phyloP scores from a whole-genome alignment of 2,888 invertebrate species.

The Cantharis nigra region DNA sequence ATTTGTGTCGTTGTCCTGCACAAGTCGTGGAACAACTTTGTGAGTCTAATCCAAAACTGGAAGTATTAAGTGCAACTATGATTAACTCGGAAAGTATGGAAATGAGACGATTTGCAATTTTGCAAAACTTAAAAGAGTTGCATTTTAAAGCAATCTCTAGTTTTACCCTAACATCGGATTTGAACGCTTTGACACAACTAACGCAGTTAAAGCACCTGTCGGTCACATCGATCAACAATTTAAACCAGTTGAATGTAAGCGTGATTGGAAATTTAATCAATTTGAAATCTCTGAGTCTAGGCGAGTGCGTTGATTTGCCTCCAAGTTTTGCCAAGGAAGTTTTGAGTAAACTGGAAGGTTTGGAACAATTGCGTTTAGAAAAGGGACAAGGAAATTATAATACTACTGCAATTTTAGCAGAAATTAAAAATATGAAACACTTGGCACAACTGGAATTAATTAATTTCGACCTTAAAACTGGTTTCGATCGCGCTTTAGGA shows the following conservation, averaged over 20 bases:
- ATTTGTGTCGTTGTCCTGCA: conserved; percentile 69
- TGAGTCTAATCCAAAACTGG: conserved; percentile 65
- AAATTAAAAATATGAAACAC: conserved; percentile 66
- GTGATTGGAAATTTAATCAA: conserved; percentile 64
- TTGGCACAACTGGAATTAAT: conserved; percentile 77
- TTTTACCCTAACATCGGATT: conserved; percentile 66
- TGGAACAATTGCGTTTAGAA: conserved; percentile 75
- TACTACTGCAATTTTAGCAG: conserved; percentile 68
- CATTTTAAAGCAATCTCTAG: conserved; percentile 74
- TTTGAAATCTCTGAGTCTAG: conserved; percentile 77
- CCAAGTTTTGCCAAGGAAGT: conserved; percentile 69
- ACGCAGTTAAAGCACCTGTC: conserved; percentile 68
- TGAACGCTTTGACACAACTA: conserved; percentile 66
- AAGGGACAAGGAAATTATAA: conserved; percentile 71
- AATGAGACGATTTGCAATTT: conserved; percentile 63
- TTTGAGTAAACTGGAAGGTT: conserved; percentile 62
- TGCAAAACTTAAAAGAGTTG: conserved; percentile 70
- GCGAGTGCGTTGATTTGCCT: conserved; percentile 77
- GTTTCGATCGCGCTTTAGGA: conserved; percentile 76
- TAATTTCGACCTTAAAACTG: conserved; percentile 79
- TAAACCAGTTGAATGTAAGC: conserved; percentile 55
- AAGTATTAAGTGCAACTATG: conserved; percentile 67
- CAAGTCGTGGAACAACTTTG: conserved; percentile 73
- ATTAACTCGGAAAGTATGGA: conserved; percentile 71
- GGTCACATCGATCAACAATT: conserved; percentile 65